phyloP scores from a whole-genome alignment of 2,888 invertebrate species.

The Lycia hirtaria region DNA sequence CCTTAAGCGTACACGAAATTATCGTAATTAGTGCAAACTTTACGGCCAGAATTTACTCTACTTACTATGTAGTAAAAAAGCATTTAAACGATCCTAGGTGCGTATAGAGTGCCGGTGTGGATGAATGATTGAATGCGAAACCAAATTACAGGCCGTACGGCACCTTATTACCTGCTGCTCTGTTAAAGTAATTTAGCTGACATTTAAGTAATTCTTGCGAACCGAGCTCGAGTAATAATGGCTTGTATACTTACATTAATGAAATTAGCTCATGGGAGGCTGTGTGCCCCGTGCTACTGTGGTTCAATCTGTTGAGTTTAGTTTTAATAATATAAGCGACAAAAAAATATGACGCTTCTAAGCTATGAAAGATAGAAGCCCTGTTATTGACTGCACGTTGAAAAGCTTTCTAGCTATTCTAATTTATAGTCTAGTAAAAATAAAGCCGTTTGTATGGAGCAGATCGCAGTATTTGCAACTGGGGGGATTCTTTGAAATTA shows the following conservation, averaged over 20 bases:
- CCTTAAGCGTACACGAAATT: too few species aligned
- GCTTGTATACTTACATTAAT: constrained; percentile 40
- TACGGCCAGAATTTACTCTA: too few species aligned
- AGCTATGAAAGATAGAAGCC: too few species aligned
- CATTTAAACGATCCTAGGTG: neutral
- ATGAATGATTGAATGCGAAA: constrained; percentile 79
- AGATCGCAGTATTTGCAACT: too few species aligned
- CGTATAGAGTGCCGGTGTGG: constrained; percentile 10
- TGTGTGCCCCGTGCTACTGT: constrained; percentile 14
- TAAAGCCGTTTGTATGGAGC: too few species aligned
- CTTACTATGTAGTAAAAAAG: neutral
- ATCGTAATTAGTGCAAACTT: too few species aligned
- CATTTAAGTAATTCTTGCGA: constrained; percentile 82
- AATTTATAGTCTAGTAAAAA: too few species aligned
- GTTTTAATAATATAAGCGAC: neutral
- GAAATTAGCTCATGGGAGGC: constrained; percentile 32
- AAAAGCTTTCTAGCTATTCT: too few species aligned
- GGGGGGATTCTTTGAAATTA: too few species aligned
- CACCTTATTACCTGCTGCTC: constrained; percentile 80
- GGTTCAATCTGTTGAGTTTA: constrained; percentile 1
- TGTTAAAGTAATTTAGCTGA: constrained; percentile 83
- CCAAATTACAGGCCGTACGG: constrained; percentile 78
- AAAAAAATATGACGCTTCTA: too few species aligned
- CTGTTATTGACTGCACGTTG: too few species aligned
- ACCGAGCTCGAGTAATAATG: constrained; percentile 58